Conservation (phyloP, 2,113 vertebrate species). For the Psophia crepitans region DNA sequence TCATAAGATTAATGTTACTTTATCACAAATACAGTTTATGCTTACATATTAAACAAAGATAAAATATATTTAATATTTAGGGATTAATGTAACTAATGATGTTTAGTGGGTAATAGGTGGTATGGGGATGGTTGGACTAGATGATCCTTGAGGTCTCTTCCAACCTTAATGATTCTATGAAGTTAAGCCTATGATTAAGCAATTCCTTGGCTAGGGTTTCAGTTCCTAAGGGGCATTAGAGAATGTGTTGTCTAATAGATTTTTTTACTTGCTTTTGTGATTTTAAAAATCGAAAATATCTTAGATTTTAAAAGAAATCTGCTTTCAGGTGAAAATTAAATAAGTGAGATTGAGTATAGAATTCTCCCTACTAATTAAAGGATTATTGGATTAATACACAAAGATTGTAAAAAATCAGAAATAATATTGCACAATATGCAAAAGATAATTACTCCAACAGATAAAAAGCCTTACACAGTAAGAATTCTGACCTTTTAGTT, state of each 20-base stretch:
- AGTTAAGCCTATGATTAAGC: neutral
- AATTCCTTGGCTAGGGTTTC: neutral
- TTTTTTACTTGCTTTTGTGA: neutral
- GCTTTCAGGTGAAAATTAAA: neutral
- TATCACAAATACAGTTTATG: neutral
- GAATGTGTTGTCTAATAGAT: no score
- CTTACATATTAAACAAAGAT: neutral
- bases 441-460: neutral
- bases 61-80: neutral
- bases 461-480: accelerated
- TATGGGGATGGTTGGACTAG: no score
- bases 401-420: accelerated
- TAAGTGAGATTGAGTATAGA: neutral
- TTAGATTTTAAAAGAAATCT: neutral
- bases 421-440: neutral
- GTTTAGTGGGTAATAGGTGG: no score
- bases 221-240: neutral
- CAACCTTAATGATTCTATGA: no score
- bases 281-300: neutral
- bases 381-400: neutral
- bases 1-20: neutral
- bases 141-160: no score
- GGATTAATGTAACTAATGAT: neutral
- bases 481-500: neutral
- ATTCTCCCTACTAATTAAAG: neutral